Conservation (phyloP, 2,113 vertebrate species). For the Vimba vimba region DNA sequence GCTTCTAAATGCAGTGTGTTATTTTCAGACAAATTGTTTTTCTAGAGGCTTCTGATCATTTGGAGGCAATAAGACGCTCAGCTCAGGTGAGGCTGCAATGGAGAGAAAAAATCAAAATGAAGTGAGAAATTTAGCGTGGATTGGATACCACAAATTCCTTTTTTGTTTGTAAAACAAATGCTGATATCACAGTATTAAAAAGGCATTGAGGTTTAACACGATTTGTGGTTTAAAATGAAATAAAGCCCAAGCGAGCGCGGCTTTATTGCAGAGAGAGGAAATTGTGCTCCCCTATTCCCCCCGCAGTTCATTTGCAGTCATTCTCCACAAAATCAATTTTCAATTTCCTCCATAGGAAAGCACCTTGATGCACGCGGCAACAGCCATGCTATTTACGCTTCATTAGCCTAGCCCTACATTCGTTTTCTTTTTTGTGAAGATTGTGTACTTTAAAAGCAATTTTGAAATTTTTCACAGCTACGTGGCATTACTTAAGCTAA, state of each 20-base stretch:
- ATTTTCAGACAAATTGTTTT: constrained; percentile 1
- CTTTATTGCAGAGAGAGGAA: constrained; percentile 42
- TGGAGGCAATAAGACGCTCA: background rate
- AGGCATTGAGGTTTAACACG: constrained; percentile 18
- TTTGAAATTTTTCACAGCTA: background rate
- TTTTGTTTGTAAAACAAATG: constrained; percentile 40
- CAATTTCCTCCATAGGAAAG: constrained; percentile 38
- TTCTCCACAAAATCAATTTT: constrained; percentile 46
- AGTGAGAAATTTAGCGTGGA: constrained; percentile 10
- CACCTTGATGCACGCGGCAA: background rate
- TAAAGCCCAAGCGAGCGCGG: constrained; percentile 6
- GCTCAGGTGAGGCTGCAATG: background rate
- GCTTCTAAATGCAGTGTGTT: background rate
- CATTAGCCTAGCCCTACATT: constrained; percentile 35
- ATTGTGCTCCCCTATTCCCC: constrained; percentile 10
- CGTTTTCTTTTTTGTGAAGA: background rate
- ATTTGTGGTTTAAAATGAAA: constrained; percentile 40
- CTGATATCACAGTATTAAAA: constrained; percentile 35
- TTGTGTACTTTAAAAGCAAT: constrained; percentile 28
- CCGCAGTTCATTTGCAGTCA: constrained; percentile 28
- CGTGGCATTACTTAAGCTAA: constrained; percentile 15
- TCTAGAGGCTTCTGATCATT: background rate
- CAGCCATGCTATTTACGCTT: constrained; percentile 8
- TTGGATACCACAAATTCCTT: background rate
- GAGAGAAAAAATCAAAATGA: background rate